Conservation (phyloP, 2,888 invertebrate species). For the Julus scanicus region DNA sequence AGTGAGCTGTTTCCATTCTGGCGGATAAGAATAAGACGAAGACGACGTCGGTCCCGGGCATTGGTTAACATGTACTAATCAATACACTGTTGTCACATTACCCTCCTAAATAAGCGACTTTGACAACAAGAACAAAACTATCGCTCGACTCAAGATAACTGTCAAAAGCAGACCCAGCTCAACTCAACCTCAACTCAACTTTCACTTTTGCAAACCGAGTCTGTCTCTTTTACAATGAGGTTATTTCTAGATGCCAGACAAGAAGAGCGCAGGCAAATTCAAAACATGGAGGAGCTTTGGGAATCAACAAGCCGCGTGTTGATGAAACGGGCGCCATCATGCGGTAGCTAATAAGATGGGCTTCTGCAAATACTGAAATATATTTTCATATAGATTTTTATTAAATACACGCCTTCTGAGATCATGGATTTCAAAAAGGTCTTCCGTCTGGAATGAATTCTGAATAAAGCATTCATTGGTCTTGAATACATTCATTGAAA, state of each 20-base stretch:
- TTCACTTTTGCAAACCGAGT: constrained; percentile 42
- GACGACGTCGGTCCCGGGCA: constrained; percentile 45
- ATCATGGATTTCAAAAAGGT: too few relatives aligned
- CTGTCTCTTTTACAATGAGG: constrained; percentile 42
- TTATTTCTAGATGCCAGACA: constrained; percentile 34
- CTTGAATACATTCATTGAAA: too few relatives aligned
- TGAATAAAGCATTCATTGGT: too few relatives aligned
- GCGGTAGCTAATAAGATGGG: neutral
- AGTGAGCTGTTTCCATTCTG: constrained; percentile 40
- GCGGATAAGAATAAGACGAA: constrained; percentile 45
- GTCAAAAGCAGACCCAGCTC: constrained; percentile 43
- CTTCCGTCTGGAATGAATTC: too few relatives aligned
- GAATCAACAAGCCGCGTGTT: constrained; percentile 38
- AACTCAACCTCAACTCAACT: constrained; percentile 47
- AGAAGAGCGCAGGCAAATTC: constrained; percentile 12
- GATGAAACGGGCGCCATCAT: constrained; percentile 21
- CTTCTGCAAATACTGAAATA: neutral
- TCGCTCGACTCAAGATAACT: constrained; percentile 52
- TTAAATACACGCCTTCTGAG: too few relatives aligned
- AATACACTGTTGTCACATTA: constrained; percentile 51
- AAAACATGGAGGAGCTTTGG: neutral
- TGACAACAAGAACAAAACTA: constrained; percentile 50
- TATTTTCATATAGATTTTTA: too few relatives aligned
- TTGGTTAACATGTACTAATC: constrained; percentile 47
- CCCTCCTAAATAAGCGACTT: constrained; percentile 48